phyloP scores from a whole-genome alignment of 2,888 invertebrate species.

The Beris morrisii region DNA sequence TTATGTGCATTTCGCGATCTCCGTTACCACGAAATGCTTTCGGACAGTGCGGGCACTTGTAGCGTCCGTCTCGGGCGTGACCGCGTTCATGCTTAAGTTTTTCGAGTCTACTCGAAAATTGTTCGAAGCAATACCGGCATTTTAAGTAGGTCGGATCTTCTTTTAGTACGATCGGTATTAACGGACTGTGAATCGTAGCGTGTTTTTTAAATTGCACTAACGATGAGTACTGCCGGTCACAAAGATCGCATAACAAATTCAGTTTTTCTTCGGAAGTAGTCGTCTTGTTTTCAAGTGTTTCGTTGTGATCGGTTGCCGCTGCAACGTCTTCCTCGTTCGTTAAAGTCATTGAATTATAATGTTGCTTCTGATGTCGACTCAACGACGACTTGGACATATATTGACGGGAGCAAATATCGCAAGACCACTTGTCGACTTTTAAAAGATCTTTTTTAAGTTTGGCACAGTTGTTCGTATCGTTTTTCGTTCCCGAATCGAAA shows the following conservation, averaged over 20 bases:
- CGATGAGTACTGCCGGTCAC: not conserved
- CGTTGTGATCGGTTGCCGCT: not conserved
- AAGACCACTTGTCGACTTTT: not conserved
- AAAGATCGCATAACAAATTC: conserved; percentile 6
- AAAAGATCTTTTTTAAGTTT: not conserved
- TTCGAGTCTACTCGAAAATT: conserved; percentile 35
- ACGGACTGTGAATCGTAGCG: not conserved
- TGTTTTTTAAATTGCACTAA: not conserved
- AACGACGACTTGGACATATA: not conserved
- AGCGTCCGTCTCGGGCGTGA: conserved; percentile 20
- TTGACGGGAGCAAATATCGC: not conserved
- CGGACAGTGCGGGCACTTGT: conserved; percentile 36
- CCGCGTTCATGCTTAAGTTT: conserved; percentile 35
- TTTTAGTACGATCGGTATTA: not conserved
- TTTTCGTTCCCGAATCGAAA: conserved; percentile 33
- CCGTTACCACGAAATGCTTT: conserved; percentile 40
- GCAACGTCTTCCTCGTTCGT: not conserved
- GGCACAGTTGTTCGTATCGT: not conserved
- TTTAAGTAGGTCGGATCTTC: conserved; percentile 25
- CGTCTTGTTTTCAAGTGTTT: not conserved
- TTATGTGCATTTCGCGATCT: conserved; percentile 36
- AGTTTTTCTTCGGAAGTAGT: not conserved
- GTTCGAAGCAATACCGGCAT: conserved; percentile 37
- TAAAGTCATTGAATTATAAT: not conserved
- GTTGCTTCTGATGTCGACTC: not conserved